These are phyloP conservation scores for Gastrophysa polygoni DNA, from an alignment of 2,888 invertebrate genomes.

Conservation along the genomic window DNA sequence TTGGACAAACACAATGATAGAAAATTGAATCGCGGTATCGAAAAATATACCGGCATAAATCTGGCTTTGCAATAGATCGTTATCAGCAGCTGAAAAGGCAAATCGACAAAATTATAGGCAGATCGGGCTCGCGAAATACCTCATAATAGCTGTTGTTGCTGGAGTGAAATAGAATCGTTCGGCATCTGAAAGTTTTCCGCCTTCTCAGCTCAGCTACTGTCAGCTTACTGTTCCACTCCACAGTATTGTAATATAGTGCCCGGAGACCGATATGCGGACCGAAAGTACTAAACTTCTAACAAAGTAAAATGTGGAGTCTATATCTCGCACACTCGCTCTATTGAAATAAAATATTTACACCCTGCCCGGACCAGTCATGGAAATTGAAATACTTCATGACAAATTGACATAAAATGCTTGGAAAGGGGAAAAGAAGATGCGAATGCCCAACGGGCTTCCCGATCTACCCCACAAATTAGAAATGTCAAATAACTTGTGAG, in stretches of 20 bases:
- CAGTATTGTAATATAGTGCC: background rate
- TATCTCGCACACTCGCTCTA: constrained; percentile 11
- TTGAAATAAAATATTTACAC: constrained; percentile 17
- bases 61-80: no score
- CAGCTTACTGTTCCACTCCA: background rate
- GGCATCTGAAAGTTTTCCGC: constrained; percentile 2
- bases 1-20: no score
- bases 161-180: constrained; percentile 9
- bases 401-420: background rate
- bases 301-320: constrained; percentile 6
- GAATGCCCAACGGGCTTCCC: background rate
- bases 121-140: background rate
- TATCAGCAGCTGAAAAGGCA: no score
- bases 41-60: no score
- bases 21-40: no score
- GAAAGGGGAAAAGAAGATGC: background rate
- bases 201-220: background rate
- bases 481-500: constrained; percentile 4
- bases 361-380: constrained; percentile 3
- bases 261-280: background rate
- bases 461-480: background rate
- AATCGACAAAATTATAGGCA: constrained; percentile 4
- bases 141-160: constrained; percentile 5
- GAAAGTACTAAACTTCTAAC: constrained; percentile 14
- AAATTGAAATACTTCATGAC: constrained; percentile 10